These are phyloP conservation scores for Callimorpha dominula DNA, from an alignment of 2,888 invertebrate genomes.

Conservation along the genomic window DNA sequence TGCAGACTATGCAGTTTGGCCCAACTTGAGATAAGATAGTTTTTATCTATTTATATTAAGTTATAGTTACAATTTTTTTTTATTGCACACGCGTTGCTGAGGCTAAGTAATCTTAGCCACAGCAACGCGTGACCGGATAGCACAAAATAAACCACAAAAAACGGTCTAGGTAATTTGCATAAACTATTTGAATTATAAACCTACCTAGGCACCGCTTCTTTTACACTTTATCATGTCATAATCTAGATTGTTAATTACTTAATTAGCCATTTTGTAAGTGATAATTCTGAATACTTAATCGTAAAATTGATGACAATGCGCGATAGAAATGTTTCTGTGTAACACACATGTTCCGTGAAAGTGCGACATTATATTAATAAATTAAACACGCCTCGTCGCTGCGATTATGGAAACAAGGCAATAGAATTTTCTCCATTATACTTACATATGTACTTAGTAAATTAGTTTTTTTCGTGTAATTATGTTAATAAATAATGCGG, in stretches of 20 bases:
- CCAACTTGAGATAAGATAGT: too few relatives aligned
- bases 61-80: too few relatives aligned
- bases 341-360: slow-evolving; percentile 42
- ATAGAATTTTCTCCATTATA: neutral
- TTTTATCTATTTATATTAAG: too few relatives aligned
- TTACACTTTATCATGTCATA: neutral
- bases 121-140: too few relatives aligned
- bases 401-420: neutral
- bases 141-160: too few relatives aligned
- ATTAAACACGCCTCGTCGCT: neutral
- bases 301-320: slow-evolving; percentile 22
- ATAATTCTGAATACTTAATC: slow-evolving; percentile 17
- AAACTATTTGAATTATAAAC: neutral
- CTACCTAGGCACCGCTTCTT: neutral
- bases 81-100: too few relatives aligned
- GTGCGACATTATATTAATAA: slow-evolving; percentile 18
- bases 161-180: neutral
- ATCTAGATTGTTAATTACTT: neutral
- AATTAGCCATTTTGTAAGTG: slow-evolving; percentile 1
- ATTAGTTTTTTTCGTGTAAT: too few relatives aligned
- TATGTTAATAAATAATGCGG: too few relatives aligned
- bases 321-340: slow-evolving; percentile 30
- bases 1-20: too few relatives aligned
- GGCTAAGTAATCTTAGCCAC: too few relatives aligned
- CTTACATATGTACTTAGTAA: neutral